phyloP scores from a whole-genome alignment of 1,140 invertebrate genomes.

The Polypedilum pembai region DNA sequence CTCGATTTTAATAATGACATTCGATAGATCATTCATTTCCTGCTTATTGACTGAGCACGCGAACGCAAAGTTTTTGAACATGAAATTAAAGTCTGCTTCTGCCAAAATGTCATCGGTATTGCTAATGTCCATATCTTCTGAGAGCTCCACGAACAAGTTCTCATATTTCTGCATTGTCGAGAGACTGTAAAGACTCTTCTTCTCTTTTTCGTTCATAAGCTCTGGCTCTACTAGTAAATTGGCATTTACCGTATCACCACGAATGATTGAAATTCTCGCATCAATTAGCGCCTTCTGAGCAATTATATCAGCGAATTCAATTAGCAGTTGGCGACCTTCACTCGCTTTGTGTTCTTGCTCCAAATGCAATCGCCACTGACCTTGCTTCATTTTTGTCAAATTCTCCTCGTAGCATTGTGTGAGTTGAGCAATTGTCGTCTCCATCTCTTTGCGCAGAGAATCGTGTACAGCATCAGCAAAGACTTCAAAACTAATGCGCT shows the following conservation, averaged over 20 bases:
- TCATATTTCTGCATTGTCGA: conserved; percentile 34
- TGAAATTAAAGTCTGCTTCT: conserved; percentile 36
- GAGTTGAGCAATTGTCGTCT: conserved; percentile 56
- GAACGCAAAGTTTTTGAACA: conserved; percentile 33
- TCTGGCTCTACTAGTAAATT: conserved; percentile 29
- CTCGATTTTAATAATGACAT: conserved; percentile 33
- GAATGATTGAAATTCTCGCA: conserved; percentile 56
- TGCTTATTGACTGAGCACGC: conserved; percentile 33
- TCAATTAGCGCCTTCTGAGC: conserved; percentile 70
- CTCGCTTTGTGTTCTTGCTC: conserved; percentile 46
- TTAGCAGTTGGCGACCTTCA: conserved; percentile 51
- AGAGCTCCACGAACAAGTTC: conserved; percentile 34
- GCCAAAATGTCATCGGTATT: conserved; percentile 34
- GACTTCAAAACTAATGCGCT: conserved; percentile 55
- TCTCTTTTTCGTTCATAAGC: conserved; percentile 24
- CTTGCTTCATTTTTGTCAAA: conserved; percentile 44
- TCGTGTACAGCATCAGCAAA: conserved; percentile 63
- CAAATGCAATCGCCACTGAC: conserved; percentile 40
- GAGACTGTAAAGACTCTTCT: conserved; percentile 29
- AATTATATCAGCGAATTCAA: conserved; percentile 63
- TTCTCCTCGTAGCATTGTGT: conserved; percentile 56
- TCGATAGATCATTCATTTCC: conserved; percentile 33
- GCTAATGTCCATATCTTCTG: conserved; percentile 34
- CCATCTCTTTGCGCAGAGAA: conserved; percentile 59
- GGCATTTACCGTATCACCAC: conserved; percentile 41